Conservation (phyloP, 2,113 vertebrate genomes). For the Paralichthys olivaceus region DNA sequence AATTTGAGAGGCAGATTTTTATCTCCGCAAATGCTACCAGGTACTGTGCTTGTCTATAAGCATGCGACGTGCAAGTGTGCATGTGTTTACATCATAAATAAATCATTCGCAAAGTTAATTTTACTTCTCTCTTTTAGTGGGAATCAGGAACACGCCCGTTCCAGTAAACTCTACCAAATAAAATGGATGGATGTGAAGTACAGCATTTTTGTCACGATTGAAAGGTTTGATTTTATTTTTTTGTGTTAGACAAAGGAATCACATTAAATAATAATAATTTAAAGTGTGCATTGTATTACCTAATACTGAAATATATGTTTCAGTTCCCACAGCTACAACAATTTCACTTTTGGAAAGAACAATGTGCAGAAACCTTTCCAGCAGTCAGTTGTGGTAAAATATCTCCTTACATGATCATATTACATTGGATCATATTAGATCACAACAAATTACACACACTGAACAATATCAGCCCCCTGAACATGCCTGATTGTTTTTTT, state of each 20-base stretch:
- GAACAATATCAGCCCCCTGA: too few relatives aligned
- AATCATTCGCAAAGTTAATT: background rate
- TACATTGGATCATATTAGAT: too few relatives aligned
- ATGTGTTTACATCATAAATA: background rate
- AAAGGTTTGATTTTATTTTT: slow-evolving; percentile 69
- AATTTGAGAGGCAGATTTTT: slow-evolving; percentile 50
- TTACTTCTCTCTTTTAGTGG: slow-evolving; percentile 64
- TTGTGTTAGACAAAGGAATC: background rate
- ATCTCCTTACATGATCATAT: background rate
- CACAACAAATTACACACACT: too few relatives aligned
- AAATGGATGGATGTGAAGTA: slow-evolving; percentile 76
- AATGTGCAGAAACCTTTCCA: slow-evolving; percentile 65
- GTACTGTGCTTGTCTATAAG: slow-evolving; percentile 47
- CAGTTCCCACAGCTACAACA: slow-evolving; percentile 83
- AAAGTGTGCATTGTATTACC: background rate
- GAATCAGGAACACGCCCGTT: slow-evolving; percentile 46
- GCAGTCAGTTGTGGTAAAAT: slow-evolving; percentile 78
- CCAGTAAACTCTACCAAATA: slow-evolving; percentile 43
- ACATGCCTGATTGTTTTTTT: too few relatives aligned
- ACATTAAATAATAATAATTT: background rate
- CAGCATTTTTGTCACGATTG: slow-evolving; percentile 74
- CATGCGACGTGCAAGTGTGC: rapidly evolving
- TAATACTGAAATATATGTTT: slow-evolving; percentile 3
- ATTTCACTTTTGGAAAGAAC: slow-evolving; percentile 79
- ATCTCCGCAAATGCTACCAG: slow-evolving; percentile 74